A percentile compares a stretch with the other conserved stretches of the same genome.
phyloP scores from a whole-genome alignment of 2,888 invertebrate genomes.

The Heterodera filipjevi region DNA sequence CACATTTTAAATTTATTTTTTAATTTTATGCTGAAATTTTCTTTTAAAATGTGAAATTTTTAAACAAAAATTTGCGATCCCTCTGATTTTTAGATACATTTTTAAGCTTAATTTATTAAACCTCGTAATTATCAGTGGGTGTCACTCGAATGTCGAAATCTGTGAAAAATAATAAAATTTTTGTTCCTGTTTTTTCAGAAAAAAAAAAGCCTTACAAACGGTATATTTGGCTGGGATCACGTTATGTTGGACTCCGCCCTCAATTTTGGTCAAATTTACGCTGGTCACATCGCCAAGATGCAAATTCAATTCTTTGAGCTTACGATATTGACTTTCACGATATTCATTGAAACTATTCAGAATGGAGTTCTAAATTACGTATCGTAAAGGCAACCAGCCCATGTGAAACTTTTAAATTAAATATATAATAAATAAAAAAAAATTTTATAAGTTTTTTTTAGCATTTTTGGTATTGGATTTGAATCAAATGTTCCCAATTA shows the following conservation, averaged over 20 bases:
- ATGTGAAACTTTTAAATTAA: background rate
- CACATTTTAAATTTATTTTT: background rate
- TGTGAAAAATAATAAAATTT: constrained; percentile 35
- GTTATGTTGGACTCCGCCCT: constrained; percentile 81
- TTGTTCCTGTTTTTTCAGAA: background rate
- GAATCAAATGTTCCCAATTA: constrained; percentile 11
- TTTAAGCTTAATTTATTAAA: constrained; percentile 17
- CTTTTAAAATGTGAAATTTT: too few relatives aligned
- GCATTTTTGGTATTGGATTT: too few relatives aligned
- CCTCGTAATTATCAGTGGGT: constrained; percentile 58
- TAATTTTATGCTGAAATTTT: too few relatives aligned
- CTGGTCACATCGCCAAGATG: constrained; percentile 84
- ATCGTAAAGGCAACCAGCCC: background rate
- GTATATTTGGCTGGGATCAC: constrained; percentile 83
- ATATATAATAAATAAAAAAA: background rate
- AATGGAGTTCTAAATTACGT: constrained; percentile 47
- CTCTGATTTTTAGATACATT: too few relatives aligned
- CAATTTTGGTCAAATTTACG: constrained; percentile 76
- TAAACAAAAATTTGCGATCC: too few relatives aligned
- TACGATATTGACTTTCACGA: constrained; percentile 54
- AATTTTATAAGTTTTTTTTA: too few relatives aligned
- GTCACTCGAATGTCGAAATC: constrained; percentile 63
- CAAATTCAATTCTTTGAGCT: constrained; percentile 69
- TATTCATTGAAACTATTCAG: constrained; percentile 54
- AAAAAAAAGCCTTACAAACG: constrained; percentile 71